These are phyloP conservation scores for Phacellophora camtschatica DNA, from an alignment of 30 jellyfish, hydroid and myxozoan genomes.

Conservation along the genomic window DNA sequence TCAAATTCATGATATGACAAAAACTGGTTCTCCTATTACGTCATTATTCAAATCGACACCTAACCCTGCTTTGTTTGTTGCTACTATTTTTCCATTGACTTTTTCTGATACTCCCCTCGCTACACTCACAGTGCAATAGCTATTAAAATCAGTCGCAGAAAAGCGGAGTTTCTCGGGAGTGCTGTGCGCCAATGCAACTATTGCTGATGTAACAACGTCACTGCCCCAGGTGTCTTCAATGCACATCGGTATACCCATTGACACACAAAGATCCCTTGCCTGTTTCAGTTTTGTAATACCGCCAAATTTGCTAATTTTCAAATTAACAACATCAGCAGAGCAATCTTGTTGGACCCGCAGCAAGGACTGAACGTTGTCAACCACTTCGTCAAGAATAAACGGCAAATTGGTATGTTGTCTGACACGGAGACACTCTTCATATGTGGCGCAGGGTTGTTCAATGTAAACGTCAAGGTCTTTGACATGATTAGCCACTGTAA, in stretches of 20 bases:
- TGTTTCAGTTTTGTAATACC: slow-evolving; percentile 49
- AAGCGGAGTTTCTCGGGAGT: slow-evolving; percentile 56
- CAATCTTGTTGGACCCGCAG: slow-evolving; percentile 29
- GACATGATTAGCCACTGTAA: slow-evolving; percentile 22
- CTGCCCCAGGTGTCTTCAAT: slow-evolving; percentile 71
- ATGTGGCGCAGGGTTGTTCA: slow-evolving; percentile 62
- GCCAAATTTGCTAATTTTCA: slow-evolving; percentile 55
- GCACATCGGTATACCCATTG: slow-evolving; percentile 63
- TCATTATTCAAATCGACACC: slow-evolving; percentile 39
- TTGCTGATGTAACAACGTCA: slow-evolving; percentile 49
- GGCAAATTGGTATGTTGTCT: slow-evolving; percentile 47
- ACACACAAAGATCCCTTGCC: slow-evolving; percentile 58
- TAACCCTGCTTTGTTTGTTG: slow-evolving; percentile 47
- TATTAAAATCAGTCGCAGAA: slow-evolving; percentile 58
- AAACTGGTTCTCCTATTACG: slow-evolving; percentile 40
- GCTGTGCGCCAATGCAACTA: slow-evolving; percentile 39
- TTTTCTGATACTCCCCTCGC: slow-evolving; percentile 45
- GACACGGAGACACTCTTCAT: slow-evolving; percentile 61
- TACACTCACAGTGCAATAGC: slow-evolving; percentile 37
- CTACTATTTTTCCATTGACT: slow-evolving; percentile 25
- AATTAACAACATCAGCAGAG: slow-evolving; percentile 47
- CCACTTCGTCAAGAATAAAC: slow-evolving; percentile 49
- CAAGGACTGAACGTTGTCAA: slow-evolving; percentile 14
- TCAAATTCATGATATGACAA: background rate
- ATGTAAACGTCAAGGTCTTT: slow-evolving; percentile 55